phyloP scores from a whole-genome alignment of 2,888 invertebrate genomes.

The Myopa tessellatipennis region DNA sequence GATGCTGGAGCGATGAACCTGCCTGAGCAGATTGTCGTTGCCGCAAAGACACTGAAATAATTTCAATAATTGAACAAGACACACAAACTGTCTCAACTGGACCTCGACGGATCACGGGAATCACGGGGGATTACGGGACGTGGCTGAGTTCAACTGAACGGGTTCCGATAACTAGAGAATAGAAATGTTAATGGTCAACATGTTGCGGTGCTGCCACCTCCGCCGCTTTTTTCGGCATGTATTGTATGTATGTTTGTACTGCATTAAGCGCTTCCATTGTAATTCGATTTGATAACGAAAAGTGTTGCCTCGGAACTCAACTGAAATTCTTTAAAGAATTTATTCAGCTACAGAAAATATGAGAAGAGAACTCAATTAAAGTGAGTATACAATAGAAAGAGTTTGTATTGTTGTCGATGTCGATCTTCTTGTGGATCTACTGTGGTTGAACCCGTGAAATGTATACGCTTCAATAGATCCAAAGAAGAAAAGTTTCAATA shows the following conservation, averaged over 20 bases:
- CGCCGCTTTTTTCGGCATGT: neutral
- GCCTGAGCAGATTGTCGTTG: conserved; percentile 33
- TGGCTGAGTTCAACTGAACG: neutral
- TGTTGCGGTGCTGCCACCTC: neutral
- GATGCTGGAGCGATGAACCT: conserved; percentile 31
- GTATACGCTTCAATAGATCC: no score
- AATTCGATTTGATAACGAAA: conserved; percentile 56
- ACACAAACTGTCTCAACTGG: conserved; percentile 20
- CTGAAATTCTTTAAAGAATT: conserved; percentile 15
- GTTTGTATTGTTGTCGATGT: conserved; percentile 48
- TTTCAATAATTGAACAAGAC: conserved; percentile 39
- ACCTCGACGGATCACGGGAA: neutral
- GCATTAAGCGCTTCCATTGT: conserved; percentile 1
- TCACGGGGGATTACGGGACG: neutral
- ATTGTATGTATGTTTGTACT: no score
- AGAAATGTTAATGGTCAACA: conserved; percentile 19
- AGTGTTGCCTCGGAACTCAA: conserved; percentile 55
- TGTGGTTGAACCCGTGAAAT: no score
- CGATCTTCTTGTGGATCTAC: neutral
- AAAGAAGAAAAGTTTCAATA: no score
- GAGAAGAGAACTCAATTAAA: conserved; percentile 47
- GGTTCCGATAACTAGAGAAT: neutral
- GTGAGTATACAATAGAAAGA: conserved; percentile 60
- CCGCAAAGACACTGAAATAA: conserved; percentile 52
- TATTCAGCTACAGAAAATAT: neutral